Evolutionary conservation across 2,113 vertebrate genomes (phyloP), one percentile per base, ranked within the genome.

Genomic region (Alaudala cheleensis): DNA sequence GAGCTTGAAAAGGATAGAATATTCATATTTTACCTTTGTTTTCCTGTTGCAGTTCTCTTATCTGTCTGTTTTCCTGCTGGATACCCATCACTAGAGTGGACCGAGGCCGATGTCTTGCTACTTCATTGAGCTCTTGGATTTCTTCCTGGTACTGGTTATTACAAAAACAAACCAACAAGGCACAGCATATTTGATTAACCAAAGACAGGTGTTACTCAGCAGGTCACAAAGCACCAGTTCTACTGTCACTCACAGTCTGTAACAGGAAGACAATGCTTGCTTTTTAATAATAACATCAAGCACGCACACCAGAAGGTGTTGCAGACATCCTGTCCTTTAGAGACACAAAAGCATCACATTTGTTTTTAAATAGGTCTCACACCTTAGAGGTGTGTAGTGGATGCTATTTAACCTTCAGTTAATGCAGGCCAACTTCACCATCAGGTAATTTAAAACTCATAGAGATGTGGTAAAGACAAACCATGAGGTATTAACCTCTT

Each of bases 61-160:
- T 99, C 89, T 99, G 99, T 67, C 99, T 98, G 97, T 99, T 99
- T 96, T 99, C 99, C 94, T 99, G 99, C 85, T 99, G 99, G 93
- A 99, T 99, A 61, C 99, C 99, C 97, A 99, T 97, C 25, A 99
- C 99, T 83, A 99, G 98, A 4, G 99, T 99, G 69, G 99, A 99
- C 15, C 99, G 98, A 56, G 99, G 99, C 39, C 99, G 98, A 96
- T 99, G 99, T 94, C 99, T 98, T 60, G 99, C 99, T 57, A 99
- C 99, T 97, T 99, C 98, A 95, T 99, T 99, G 78, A 99, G 97
- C 54, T 98, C 97, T 87, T 99, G 99, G 92, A 99, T 99, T 98
- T 99, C 99, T 86, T 99, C 99, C 94, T 99, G 99, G 91, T 99
- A 99, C 99, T 99, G 93, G 57, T 81, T 47, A 90, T 93, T 71